phyloP scores from a whole-genome alignment of 2,888 invertebrate genomes.

The Synanthedon formicaeformis region DNA sequence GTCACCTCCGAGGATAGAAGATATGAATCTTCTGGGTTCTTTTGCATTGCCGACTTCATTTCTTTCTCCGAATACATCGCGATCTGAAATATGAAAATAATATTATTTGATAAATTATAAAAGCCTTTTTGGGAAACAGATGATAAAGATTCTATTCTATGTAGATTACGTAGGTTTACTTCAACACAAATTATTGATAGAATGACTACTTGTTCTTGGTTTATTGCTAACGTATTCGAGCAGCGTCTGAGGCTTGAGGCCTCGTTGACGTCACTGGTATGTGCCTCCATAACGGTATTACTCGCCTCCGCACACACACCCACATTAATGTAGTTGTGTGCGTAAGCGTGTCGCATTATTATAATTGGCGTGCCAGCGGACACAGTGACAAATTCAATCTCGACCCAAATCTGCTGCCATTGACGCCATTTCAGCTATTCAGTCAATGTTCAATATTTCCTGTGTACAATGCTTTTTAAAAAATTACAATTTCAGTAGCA shows the following conservation, averaged over 20 bases:
- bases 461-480: slow-evolving; percentile 14
- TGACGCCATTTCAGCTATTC: slow-evolving; percentile 20
- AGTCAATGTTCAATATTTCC: slow-evolving; percentile 17
- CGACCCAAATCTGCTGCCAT: slow-evolving; percentile 44
- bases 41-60: slow-evolving; percentile 36
- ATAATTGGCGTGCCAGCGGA: slow-evolving; percentile 43
- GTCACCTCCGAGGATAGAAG: slow-evolving; percentile 84
- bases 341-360: slow-evolving; percentile 33
- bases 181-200: slow-evolving; percentile 20
- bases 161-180: background rate
- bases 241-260: slow-evolving; percentile 56
- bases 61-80: slow-evolving; percentile 63
- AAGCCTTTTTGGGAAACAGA: too few species aligned
- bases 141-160: background rate
- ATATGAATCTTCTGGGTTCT: slow-evolving; percentile 77
- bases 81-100: slow-evolving; percentile 49
- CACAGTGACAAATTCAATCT: slow-evolving; percentile 51
- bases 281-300: slow-evolving; percentile 68
- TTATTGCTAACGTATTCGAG: slow-evolving; percentile 54
- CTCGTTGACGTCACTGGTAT: slow-evolving; percentile 68
- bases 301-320: slow-evolving; percentile 56
- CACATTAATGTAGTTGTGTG: slow-evolving; percentile 17
- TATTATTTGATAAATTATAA: background rate
- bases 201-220: slow-evolving; percentile 27
- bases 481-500: background rate